Evolutionary conservation across 2,888 invertebrate species (phyloP), one percentile per base, ranked within the genome.

Genomic region (Lithosia quadra): DNA sequence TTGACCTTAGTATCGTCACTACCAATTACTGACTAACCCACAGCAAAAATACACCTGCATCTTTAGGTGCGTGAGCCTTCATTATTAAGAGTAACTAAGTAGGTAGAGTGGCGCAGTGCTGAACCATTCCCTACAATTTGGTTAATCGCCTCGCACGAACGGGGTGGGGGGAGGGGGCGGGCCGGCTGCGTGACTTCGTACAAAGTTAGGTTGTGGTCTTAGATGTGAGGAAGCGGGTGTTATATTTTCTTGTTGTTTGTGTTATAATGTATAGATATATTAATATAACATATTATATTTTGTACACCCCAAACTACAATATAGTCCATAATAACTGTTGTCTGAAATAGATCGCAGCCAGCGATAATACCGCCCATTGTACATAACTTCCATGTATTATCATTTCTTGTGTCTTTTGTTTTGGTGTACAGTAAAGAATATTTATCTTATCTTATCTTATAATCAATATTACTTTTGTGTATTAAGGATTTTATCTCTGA

Each of bases 51-150:
- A 55, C 59, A 76, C 70, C 71, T 78, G 74, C 74, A 80, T 73
- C 73, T 72, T 68, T 39, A 33, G 65, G 72, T 82, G 82, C 80
- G 82, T 80, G 79, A 70, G 74, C 69, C 72, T 75, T 69, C 60
- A 78, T 80, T 78, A 80, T 79, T 82, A 80, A 78, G 71, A 75
- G 79, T 24, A 70, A 65, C 75, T 81, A 83, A 82, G 78, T 80
- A 82, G 77, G 77, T 71, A 72, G 73, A 84, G 81, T 87, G 79
- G 85, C 87, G 88, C 89, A 90, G 76, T 89, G 87, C 88, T 86
- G 85, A 84, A 82, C 87, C 85, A 79, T 88, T 86, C 86, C 85
- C 88, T 85, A 87, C 90, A 90, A 91, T 90, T 91, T 90, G 83
- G 88, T 88, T 90, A 90, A 90, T 90, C 89, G 88, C 84, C 84